A percentile compares a stretch with the other conserved stretches of the same genome.
These are phyloP conservation scores for Microctenopoma stevenorrisi DNA, from an alignment of 2,797 vertebrate species.

Conservation along the genomic window DNA sequence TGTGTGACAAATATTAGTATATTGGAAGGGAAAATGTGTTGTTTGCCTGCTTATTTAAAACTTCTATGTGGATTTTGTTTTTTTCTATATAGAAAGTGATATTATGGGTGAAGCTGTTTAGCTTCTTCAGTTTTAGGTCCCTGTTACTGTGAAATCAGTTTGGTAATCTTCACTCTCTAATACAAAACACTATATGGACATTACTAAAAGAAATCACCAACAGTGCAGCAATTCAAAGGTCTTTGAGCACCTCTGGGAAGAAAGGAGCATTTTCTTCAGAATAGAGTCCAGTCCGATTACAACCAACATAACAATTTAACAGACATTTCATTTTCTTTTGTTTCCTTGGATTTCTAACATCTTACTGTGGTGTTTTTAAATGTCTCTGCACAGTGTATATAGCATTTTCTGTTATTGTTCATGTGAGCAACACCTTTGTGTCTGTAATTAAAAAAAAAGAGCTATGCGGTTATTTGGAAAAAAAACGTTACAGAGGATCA, in stretches of 20 bases:
- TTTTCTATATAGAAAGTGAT: too few relatives aligned
- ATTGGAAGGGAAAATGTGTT: neutral
- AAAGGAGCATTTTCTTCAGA: slow-evolving; percentile 8
- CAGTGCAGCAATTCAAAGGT: slow-evolving; percentile 13
- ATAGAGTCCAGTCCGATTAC: slow-evolving; percentile 4
- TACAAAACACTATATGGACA: neutral
- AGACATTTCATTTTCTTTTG: neutral
- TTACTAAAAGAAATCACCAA: slow-evolving; percentile 19
- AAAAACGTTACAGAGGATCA: neutral
- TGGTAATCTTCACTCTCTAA: too few relatives aligned
- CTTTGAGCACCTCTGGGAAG: neutral
- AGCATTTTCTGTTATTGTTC: too few relatives aligned
- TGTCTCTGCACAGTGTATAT: too few relatives aligned
- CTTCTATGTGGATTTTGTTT: neutral
- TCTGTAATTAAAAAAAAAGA: neutral
- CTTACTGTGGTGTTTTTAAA: too few relatives aligned
- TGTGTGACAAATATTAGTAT: neutral
- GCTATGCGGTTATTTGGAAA: neutral
- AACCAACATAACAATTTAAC: neutral
- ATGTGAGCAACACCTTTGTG: slow-evolving; percentile 1
- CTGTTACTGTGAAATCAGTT: too few relatives aligned
- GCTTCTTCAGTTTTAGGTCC: neutral
- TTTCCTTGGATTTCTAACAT: too few relatives aligned
- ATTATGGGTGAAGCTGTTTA: neutral
- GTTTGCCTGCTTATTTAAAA: neutral